phyloP scores from a whole-genome alignment of 2,888 invertebrate genomes.

The Willowsia nigromaculata region DNA sequence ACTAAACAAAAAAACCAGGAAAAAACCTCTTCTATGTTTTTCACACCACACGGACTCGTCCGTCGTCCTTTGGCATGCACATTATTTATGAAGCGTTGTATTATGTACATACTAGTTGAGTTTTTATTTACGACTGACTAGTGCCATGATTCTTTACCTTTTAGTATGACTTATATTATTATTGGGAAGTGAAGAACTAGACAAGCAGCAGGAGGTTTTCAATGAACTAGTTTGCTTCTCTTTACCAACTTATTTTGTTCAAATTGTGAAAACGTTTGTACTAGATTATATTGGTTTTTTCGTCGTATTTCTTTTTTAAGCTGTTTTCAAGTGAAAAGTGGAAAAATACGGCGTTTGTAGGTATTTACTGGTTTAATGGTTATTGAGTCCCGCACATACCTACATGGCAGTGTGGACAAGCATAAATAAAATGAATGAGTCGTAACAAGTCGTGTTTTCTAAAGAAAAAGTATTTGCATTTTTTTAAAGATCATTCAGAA shows the following conservation, averaged over 20 bases:
- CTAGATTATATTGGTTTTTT: constrained; percentile 24
- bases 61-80: not conserved
- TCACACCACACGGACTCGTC: constrained; percentile 33
- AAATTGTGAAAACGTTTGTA: constrained; percentile 27
- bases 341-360: constrained; percentile 33
- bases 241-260: not conserved
- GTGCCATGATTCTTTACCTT: constrained; percentile 54
- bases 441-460: constrained; percentile 41
- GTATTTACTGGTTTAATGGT: constrained; percentile 23
- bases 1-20: constrained; percentile 12
- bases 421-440: constrained; percentile 46
- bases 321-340: constrained; percentile 36
- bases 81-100: too few relatives aligned
- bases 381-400: constrained; percentile 6
- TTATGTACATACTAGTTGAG: not conserved
- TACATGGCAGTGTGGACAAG: constrained; percentile 35
- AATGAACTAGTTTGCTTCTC: constrained; percentile 71
- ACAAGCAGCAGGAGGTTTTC: constrained; percentile 72
- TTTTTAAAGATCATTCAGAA: not conserved
- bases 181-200: constrained; percentile 56
- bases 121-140: constrained; percentile 38
- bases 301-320: constrained; percentile 24
- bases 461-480: not conserved
- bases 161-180: constrained; percentile 52
- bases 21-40: constrained; percentile 39